Evolutionary conservation across 2,113 vertebrate genomes (phyloP).

Genomic region (Trachemys scripta): DNA sequence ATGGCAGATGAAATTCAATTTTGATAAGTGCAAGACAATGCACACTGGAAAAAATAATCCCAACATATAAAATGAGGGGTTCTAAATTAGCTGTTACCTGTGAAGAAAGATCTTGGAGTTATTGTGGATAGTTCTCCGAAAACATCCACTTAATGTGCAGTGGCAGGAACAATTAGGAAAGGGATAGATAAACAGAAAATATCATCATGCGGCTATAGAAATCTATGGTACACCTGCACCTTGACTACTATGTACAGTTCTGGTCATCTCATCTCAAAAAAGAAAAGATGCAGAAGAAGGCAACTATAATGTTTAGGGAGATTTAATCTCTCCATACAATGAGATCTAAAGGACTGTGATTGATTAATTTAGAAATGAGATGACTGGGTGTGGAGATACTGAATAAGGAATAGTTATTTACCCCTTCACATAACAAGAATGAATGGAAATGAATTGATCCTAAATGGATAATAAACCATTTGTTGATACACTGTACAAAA

Average conservation of each 20-base stretch:
- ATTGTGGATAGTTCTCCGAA: neutral
- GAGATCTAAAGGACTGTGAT: neutral
- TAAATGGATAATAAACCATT: neutral
- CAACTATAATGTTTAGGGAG: neutral
- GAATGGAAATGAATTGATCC: neutral
- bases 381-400: neutral
- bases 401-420: neutral
- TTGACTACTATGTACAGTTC: neutral
- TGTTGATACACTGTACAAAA: neutral
- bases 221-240: neutral
- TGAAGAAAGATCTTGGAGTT: neutral
- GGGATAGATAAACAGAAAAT: neutral
- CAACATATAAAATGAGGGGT: neutral
- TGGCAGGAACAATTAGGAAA: neutral
- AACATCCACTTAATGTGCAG: neutral
- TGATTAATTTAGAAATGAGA: neutral
- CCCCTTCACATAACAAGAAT: neutral
- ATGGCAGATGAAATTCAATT: neutral
- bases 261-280: neutral
- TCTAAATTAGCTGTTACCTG: neutral
- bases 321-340: neutral
- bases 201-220: neutral
- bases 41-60: neutral
- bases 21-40: too few relatives aligned
- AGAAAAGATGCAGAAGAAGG: neutral